Percentiles rank a stretch among this genome's conserved stretches.
These are phyloP conservation scores for Julus scandinavius DNA, from an alignment of 2,888 invertebrate genomes.

Conservation along the genomic window DNA sequence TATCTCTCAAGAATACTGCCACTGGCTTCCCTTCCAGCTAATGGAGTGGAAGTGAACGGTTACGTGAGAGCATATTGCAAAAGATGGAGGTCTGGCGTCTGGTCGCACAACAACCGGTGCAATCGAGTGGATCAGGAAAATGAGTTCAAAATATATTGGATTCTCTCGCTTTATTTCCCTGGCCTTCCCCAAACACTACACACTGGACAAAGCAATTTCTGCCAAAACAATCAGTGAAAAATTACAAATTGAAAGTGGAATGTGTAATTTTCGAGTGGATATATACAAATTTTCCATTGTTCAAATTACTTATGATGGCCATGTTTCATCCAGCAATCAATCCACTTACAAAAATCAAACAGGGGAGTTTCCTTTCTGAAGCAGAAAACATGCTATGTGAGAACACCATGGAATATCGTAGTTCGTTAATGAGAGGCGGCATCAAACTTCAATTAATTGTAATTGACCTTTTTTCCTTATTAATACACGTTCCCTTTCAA, in stretches of 20 bases:
- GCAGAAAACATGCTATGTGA: too few species aligned
- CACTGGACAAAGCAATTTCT: neutral
- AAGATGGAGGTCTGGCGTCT: constrained; percentile 13
- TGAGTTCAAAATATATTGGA: constrained; percentile 40
- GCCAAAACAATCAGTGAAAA: neutral
- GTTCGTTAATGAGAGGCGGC: neutral
- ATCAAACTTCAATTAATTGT: neutral
- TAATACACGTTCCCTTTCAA: neutral
- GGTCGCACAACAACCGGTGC: constrained; percentile 2
- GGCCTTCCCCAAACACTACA: neutral
- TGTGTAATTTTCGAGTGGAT: neutral
- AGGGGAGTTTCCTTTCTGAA: too few species aligned
- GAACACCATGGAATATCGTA: too few species aligned
- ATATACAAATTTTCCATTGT: too few species aligned
- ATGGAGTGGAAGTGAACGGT: constrained; percentile 52
- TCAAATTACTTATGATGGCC: neutral
- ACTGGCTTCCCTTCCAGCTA: constrained; percentile 49
- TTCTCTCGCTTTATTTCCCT: neutral
- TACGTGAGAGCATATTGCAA: constrained; percentile 26
- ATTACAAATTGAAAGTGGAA: neutral
- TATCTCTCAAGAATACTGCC: constrained; percentile 25
- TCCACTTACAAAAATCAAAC: too few species aligned
- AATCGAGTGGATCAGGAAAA: constrained; percentile 14
- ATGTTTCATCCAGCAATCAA: neutral
- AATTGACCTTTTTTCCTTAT: neutral